Conservation (phyloP, 2,113 vertebrate species). For the Phaetusa simplex region DNA sequence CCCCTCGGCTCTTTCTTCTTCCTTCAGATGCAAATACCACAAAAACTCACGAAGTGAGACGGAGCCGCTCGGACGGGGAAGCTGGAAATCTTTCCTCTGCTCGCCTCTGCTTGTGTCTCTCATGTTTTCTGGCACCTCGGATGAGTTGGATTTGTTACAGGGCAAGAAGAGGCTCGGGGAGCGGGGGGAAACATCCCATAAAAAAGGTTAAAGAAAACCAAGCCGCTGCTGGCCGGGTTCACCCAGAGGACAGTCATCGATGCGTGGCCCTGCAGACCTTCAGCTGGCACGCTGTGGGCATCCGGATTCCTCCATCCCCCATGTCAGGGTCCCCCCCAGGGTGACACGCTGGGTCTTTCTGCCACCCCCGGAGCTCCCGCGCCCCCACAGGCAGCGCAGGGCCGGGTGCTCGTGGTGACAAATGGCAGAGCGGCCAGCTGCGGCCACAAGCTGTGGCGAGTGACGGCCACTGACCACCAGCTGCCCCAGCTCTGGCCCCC, state of each 20-base stretch:
- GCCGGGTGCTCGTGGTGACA: not conserved
- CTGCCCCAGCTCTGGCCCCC: accelerated
- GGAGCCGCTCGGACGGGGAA: not conserved
- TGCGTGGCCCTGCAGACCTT: accelerated
- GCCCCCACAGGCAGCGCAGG: accelerated
- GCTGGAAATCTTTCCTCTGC: not conserved
- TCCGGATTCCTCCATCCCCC: not conserved
- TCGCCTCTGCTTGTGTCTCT: not conserved
- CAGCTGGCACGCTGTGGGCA: accelerated
- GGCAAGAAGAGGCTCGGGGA: not conserved
- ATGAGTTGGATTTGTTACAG: not conserved
- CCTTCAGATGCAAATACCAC: not conserved
- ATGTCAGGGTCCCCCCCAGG: not conserved
- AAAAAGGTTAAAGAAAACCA: not conserved
- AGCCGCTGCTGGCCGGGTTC: not conserved
- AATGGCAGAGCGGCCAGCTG: not conserved
- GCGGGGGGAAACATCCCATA: not conserved
- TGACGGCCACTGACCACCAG: accelerated
- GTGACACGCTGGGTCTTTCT: not conserved
- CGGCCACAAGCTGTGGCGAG: not conserved
- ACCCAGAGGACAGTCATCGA: not conserved
- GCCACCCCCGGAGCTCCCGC: not conserved
- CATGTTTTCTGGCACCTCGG: not conserved
- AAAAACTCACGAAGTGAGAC: not conserved
- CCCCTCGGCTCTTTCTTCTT: not conserved